phyloP scores from a whole-genome alignment of 2,888 invertebrate species.

The Cerceris ruficornis region DNA sequence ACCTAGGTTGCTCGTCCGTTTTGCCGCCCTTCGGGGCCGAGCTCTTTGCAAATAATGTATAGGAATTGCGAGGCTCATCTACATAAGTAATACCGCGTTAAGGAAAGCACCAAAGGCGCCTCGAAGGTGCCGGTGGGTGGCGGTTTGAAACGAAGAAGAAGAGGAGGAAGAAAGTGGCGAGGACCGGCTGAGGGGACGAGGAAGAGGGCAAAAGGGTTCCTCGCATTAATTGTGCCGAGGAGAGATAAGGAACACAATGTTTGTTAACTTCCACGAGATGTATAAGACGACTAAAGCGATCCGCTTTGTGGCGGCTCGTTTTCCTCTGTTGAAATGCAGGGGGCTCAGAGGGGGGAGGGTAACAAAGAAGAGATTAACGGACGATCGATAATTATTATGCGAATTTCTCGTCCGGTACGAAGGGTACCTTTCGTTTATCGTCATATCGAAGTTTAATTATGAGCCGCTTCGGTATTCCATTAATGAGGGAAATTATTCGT shows the following conservation, averaged over 20 bases:
- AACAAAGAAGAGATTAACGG: constrained; percentile 73
- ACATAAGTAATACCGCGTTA: constrained; percentile 81
- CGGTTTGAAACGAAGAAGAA: constrained; percentile 43
- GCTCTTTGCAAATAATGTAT: constrained; percentile 78
- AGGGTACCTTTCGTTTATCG: constrained; percentile 34
- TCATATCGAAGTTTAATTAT: constrained; percentile 48
- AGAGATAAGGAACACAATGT: constrained; percentile 78
- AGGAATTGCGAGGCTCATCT: constrained; percentile 80
- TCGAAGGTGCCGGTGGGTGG: constrained; percentile 53
- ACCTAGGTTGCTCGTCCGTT: constrained; percentile 45
- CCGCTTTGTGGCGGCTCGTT: constrained; percentile 70
- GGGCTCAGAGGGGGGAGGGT: constrained; percentile 30
- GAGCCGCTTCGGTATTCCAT: constrained; percentile 28
- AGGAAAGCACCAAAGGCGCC: constrained; percentile 78
- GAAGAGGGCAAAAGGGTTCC: constrained; percentile 70
- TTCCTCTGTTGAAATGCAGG: constrained; percentile 56
- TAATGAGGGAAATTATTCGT: constrained; percentile 26
- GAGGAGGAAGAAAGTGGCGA: constrained; percentile 48
- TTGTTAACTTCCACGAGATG: constrained; percentile 76
- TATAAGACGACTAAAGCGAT: constrained; percentile 70
- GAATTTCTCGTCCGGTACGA: constrained; percentile 57
- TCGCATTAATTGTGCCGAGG: constrained; percentile 76
- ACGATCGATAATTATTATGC: constrained; percentile 73
- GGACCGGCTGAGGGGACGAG: constrained; percentile 25
- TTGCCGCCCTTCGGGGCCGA: constrained; percentile 61